phyloP scores from a whole-genome alignment of 1,140 invertebrate genomes.

The Grapholita molesta region DNA sequence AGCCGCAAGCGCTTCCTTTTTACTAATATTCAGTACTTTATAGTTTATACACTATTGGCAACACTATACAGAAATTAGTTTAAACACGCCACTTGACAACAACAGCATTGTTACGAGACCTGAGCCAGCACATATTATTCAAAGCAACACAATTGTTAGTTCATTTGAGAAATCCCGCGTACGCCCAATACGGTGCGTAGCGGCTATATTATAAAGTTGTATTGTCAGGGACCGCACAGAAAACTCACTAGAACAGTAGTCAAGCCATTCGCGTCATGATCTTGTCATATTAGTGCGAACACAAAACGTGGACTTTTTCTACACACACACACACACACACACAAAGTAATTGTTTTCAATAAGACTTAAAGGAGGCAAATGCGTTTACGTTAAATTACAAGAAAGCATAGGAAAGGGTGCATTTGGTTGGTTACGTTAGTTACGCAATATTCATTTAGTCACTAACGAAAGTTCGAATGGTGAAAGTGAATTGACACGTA shows the following conservation, averaged over 20 bases:
- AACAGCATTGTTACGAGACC: not conserved
- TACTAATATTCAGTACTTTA: not conserved
- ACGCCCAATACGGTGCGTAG: conserved; percentile 14
- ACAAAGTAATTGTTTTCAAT: too few relatives aligned
- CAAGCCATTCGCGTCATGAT: too few relatives aligned
- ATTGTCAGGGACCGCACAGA: not conserved
- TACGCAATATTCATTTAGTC: too few relatives aligned
- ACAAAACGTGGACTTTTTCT: too few relatives aligned
- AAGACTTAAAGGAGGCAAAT: too few relatives aligned
- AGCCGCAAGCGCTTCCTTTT: too few relatives aligned
- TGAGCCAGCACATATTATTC: conserved; percentile 7
- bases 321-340: too few relatives aligned
- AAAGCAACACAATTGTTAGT: conserved; percentile 14
- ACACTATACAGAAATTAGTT: not conserved
- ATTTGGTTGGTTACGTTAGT: too few relatives aligned
- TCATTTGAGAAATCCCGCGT: conserved; percentile 11
- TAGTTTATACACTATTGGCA: not conserved
- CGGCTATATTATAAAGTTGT: conserved; percentile 2
- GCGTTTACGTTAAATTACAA: too few relatives aligned
- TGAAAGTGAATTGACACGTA: too few relatives aligned
- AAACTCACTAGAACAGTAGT: not conserved
- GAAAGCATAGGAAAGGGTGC: too few relatives aligned
- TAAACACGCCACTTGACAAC: not conserved
- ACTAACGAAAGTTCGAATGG: too few relatives aligned
- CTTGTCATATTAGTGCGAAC: not conserved